Evolutionary conservation across 2,113 vertebrate genomes (phyloP).

Genomic region (Gorsachius goisagi): DNA sequence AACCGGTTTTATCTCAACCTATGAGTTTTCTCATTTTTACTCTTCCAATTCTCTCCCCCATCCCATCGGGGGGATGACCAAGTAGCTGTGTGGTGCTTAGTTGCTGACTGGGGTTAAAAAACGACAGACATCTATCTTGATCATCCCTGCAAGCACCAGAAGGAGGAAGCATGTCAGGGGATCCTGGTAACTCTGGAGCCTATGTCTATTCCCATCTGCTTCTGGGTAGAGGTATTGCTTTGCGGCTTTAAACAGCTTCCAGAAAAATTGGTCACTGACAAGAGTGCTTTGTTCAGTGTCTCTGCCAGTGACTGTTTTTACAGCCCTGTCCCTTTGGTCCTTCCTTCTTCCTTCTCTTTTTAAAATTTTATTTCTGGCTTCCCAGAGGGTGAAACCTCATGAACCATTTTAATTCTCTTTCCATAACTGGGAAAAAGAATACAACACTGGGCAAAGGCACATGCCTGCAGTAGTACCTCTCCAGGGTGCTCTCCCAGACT

Average conservation of each 20-base stretch:
- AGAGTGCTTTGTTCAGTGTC: background rate
- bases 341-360: background rate
- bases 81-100: too few species aligned
- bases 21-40: too few species aligned
- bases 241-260: background rate
- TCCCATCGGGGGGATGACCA: too few species aligned
- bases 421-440: background rate
- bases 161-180: background rate
- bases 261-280: background rate
- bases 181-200: background rate
- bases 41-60: too few species aligned
- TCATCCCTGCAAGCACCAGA: background rate
- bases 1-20: too few species aligned
- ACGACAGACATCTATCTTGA: background rate
- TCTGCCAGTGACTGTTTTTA: background rate
- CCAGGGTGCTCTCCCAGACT: background rate
- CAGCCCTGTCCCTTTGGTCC: background rate
- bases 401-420: background rate
- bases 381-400: rapidly evolving
- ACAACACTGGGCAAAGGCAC: background rate
- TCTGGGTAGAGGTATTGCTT: background rate
- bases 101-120: too few species aligned
- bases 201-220: background rate
- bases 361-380: background rate
- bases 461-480: background rate